These are phyloP conservation scores for Poeciliopsis paucimaculata DNA, from an alignment of 2,797 vertebrate genomes.

Conservation along the genomic window DNA sequence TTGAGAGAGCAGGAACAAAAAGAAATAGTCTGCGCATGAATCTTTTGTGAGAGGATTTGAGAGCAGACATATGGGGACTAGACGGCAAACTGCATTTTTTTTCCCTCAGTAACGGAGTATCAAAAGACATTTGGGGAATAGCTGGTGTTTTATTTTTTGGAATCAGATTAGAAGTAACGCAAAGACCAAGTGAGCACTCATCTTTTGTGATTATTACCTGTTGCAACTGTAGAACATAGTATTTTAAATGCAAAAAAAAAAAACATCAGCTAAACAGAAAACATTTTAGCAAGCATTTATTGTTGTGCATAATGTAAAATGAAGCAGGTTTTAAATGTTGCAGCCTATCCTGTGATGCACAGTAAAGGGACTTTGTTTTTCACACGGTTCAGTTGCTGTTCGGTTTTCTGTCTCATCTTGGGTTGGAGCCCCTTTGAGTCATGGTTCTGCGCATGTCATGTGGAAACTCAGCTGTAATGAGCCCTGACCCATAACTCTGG, in stretches of 20 bases:
- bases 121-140: conserved; percentile 58
- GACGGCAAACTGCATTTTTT: conserved; percentile 58
- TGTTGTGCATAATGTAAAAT: conserved; percentile 4
- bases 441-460: conserved; percentile 34
- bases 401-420: conserved; percentile 43
- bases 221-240: conserved; percentile 32
- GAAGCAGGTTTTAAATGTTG: conserved; percentile 24
- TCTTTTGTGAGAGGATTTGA: conserved; percentile 65
- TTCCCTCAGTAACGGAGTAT: conserved; percentile 47
- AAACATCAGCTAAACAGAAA: conserved; percentile 13
- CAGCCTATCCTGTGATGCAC: conserved; percentile 5
- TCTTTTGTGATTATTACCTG: conserved; percentile 31
- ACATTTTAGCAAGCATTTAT: conserved; percentile 18
- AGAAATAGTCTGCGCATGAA: conserved; percentile 39
- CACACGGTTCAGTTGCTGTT: conserved; percentile 37
- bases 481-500: conserved; percentile 24
- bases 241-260: conserved; percentile 19
- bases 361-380: conserved; percentile 40
- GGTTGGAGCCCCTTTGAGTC: conserved; percentile 41
- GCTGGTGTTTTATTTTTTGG: conserved; percentile 57
- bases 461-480: conserved; percentile 40
- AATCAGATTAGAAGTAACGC: conserved; percentile 47
- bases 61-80: conserved; percentile 64
- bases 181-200: conserved; percentile 41
- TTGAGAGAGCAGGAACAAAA: conserved; percentile 56